Percentiles rank a stretch among this genome's conserved stretches.
Evolutionary conservation across 1,140 invertebrate species (phyloP).

Genomic region (Eurosta solidaginis): DNA sequence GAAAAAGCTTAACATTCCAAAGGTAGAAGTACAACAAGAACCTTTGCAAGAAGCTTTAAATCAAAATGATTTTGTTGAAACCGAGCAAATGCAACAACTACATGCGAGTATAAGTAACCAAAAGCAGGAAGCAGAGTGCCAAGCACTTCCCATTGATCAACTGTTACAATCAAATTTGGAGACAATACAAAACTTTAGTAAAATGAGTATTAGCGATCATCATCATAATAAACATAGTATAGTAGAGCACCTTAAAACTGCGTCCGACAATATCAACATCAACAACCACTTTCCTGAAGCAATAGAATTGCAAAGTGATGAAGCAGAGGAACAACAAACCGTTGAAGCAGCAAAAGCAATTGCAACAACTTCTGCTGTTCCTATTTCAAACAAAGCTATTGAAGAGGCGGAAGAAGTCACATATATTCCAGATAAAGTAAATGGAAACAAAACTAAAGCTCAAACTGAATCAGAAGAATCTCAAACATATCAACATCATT

Average conservation of each 20-base stretch:
- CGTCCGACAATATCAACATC: too few species aligned
- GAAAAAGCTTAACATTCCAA: conserved; percentile 1
- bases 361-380: not conserved
- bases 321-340: not conserved
- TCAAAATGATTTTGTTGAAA: not conserved
- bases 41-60: not conserved
- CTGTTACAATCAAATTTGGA: not conserved
- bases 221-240: not conserved
- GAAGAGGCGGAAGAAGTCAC: too few species aligned
- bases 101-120: not conserved
- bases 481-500: conserved; percentile 25
- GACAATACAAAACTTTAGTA: conserved; percentile 10
- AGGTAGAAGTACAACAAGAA: not conserved
- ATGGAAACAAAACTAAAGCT: not conserved
- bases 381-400: too few species aligned
- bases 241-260: not conserved
- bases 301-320: not conserved
- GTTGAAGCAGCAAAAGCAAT: not conserved
- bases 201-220: not conserved
- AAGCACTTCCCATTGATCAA: not conserved
- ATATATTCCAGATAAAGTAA: not conserved
- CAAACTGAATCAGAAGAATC: conserved; percentile 1
- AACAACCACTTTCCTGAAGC: not conserved
- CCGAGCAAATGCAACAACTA: not conserved
- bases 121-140: not conserved